Conservation (phyloP, 2,888 invertebrate species). For the Drosophila pullipes region DNA sequence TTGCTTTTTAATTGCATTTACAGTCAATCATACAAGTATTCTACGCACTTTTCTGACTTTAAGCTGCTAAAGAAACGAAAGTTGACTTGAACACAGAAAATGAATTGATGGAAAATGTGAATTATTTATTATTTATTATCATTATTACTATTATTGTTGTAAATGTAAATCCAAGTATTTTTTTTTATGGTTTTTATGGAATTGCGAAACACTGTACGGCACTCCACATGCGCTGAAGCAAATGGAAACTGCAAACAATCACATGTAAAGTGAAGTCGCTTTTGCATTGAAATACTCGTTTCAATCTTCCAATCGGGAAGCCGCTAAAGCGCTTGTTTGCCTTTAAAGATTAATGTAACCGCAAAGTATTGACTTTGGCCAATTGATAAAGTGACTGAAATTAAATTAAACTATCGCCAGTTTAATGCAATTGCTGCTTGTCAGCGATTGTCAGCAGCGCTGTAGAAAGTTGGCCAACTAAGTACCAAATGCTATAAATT, state of each 20-base stretch:
- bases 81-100: background rate
- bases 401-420: slow-evolving; percentile 57
- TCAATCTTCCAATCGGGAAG: background rate
- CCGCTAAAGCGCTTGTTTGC: slow-evolving; percentile 22
- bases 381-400: slow-evolving; percentile 48
- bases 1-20: background rate
- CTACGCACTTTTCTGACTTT: background rate
- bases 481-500: slow-evolving; percentile 52
- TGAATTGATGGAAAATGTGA: background rate
- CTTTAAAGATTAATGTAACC: slow-evolving; percentile 54
- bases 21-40: no score
- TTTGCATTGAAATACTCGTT: slow-evolving; percentile 41
- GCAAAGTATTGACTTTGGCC: slow-evolving; percentile 55
- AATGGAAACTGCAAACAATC: slow-evolving; percentile 62
- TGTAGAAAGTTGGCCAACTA: slow-evolving; percentile 44
- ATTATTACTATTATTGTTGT: background rate
- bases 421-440: slow-evolving; percentile 58
- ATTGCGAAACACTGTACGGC: slow-evolving; percentile 34
- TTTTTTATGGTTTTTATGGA: background rate
- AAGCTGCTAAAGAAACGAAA: background rate
- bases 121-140: background rate
- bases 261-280: slow-evolving; percentile 57
- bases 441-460: slow-evolving; percentile 25
- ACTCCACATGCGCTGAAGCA: slow-evolving; percentile 20
- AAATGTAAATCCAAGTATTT: background rate